Evolutionary conservation across 1,140 invertebrate species (phyloP).

Genomic region (Neocloeon triangulifer): DNA sequence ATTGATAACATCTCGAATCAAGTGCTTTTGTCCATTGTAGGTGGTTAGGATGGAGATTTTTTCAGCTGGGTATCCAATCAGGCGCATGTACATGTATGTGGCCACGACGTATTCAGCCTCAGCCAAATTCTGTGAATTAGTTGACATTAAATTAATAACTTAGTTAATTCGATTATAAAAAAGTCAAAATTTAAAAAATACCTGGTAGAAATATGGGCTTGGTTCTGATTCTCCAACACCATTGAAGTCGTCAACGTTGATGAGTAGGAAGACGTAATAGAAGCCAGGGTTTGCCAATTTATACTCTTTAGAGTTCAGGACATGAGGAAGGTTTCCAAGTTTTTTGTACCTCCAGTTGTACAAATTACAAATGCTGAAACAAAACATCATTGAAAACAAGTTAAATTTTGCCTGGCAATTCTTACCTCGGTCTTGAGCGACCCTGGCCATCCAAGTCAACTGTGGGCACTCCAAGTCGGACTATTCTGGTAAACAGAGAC

Average conservation of each 20-base stretch:
- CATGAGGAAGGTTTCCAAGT: slow-evolving; percentile 78
- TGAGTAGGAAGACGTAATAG: slow-evolving; percentile 79
- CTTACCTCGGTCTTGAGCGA: slow-evolving; percentile 62
- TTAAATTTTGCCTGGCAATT: too few relatives aligned
- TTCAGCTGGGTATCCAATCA: slow-evolving; percentile 89
- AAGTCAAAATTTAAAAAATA: too few relatives aligned
- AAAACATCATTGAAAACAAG: neutral
- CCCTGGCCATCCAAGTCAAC: slow-evolving; percentile 96
- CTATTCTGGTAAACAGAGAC: slow-evolving; percentile 88
- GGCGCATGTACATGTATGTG: slow-evolving; percentile 95
- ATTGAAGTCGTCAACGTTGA: slow-evolving; percentile 94
- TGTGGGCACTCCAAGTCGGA: slow-evolving; percentile 86
- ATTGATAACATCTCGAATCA: slow-evolving; percentile 89
- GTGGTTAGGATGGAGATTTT: slow-evolving; percentile 98
- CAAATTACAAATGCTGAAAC: slow-evolving; percentile 63
- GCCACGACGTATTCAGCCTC: slow-evolving; percentile 98
- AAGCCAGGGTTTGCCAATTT: slow-evolving; percentile 79
- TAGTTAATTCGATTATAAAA: too few relatives aligned
- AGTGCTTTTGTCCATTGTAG: slow-evolving; percentile 97
- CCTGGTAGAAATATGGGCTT: slow-evolving; percentile 95
- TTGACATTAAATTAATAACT: too few relatives aligned
- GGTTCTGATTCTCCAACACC: slow-evolving; percentile 93
- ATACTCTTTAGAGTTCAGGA: slow-evolving; percentile 63
- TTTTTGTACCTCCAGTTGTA: slow-evolving; percentile 98
- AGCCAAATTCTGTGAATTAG: slow-evolving; percentile 77